Evolutionary conservation across 2,113 vertebrate species (phyloP).

Genomic region (Salvelinus fontinalis): DNA sequence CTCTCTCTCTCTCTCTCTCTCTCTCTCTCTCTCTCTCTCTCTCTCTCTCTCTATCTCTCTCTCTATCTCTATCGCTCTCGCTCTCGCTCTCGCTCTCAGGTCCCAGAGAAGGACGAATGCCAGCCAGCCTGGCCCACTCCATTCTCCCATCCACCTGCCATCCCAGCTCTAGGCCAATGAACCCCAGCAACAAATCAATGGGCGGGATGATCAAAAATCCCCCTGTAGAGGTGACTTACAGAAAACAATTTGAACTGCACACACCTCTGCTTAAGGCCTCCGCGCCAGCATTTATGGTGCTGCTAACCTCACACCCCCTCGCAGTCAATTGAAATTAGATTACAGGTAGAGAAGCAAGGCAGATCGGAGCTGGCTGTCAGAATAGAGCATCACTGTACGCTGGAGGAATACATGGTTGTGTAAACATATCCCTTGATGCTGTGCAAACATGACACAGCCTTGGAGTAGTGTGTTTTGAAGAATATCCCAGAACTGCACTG

Average conservation of each 20-base stretch:
- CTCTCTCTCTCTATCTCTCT: too few species aligned
- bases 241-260: constrained; percentile 69
- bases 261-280: constrained; percentile 47
- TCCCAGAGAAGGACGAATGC: constrained; percentile 8
- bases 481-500: too few species aligned
- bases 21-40: too few species aligned
- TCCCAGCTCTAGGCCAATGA: constrained; percentile 50
- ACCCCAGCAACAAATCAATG: constrained; percentile 70
- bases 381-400: constrained; percentile 3
- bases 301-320: constrained; percentile 64
- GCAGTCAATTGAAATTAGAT: constrained; percentile 71
- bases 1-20: too few species aligned
- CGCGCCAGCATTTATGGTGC: constrained; percentile 53
- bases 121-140: background rate
- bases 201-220: constrained; percentile 67
- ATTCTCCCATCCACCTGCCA: constrained; percentile 26
- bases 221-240: constrained; percentile 71
- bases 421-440: constrained; percentile 33
- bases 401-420: constrained; percentile 43
- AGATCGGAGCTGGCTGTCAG: background rate
- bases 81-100: constrained; percentile 6
- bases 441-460: too few species aligned
- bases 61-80: background rate
- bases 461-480: too few species aligned
- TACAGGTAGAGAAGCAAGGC: constrained; percentile 47